Percentiles rank a stretch among this genome's conserved stretches.
Conservation (phyloP, 1,140 invertebrate genomes). For the Luehdorfia chinensis region DNA sequence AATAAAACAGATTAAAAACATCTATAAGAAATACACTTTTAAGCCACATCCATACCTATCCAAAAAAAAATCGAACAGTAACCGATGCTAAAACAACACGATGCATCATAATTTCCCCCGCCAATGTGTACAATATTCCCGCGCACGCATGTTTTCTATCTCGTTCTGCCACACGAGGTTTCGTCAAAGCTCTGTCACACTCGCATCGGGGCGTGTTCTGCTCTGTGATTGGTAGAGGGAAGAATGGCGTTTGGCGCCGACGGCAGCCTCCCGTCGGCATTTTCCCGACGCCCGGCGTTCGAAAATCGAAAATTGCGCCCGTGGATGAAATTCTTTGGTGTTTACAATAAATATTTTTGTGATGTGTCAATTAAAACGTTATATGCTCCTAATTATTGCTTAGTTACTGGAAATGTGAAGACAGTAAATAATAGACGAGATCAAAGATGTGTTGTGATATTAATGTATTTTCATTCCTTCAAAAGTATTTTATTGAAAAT, state of each 20-base stretch:
- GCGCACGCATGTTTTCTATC: constrained; percentile 47
- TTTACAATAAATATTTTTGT: constrained; percentile 13
- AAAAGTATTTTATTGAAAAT: no score
- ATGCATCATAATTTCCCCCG: constrained; percentile 72
- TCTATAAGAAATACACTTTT: constrained; percentile 34
- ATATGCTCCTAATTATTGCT: background rate
- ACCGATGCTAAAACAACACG: constrained; percentile 71
- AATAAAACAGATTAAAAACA: no score
- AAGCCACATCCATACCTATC: constrained; percentile 50
- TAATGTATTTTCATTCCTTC: no score
- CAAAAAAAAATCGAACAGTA: constrained; percentile 62
- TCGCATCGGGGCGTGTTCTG: constrained; percentile 56
- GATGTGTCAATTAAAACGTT: constrained; percentile 12
- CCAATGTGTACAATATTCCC: constrained; percentile 36
- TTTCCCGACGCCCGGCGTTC: constrained; percentile 64
- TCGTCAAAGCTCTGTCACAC: constrained; percentile 35
- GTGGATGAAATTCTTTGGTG: constrained; percentile 25
- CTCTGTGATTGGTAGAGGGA: constrained; percentile 60
- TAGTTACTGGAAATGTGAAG: no score
- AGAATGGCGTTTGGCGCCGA: constrained; percentile 45
- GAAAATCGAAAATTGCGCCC: constrained; percentile 46
- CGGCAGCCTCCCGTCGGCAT: constrained; percentile 58
- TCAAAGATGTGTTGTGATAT: no score
- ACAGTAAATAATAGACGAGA: no score
- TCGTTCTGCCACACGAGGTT: constrained; percentile 35